Conservation (phyloP, 2,797 vertebrate genomes). For the Fistularia commersonii region DNA sequence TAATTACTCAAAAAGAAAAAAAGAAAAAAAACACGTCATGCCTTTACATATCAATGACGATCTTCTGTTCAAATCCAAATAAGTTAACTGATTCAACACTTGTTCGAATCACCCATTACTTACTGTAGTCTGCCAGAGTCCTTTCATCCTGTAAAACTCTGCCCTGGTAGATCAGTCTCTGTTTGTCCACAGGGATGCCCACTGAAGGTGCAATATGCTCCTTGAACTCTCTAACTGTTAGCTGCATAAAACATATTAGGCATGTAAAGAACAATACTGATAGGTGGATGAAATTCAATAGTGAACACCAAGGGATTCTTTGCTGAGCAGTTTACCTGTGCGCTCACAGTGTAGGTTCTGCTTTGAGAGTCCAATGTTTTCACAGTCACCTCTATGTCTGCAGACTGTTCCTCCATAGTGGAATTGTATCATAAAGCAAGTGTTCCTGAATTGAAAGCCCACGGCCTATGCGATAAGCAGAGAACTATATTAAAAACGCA, state of each 20-base stretch:
- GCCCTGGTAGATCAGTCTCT: conserved; percentile 92
- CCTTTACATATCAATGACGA: too few species aligned
- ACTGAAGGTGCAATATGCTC: conserved; percentile 88
- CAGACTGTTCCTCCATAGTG: conserved; percentile 79
- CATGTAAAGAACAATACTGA: neutral
- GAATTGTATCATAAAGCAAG: conserved; percentile 26
- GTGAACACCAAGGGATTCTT: neutral
- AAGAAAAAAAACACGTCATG: too few species aligned
- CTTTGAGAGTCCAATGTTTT: conserved; percentile 94
- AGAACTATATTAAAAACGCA: too few species aligned
- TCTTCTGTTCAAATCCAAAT: too few species aligned
- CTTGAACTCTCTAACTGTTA: conserved; percentile 92
- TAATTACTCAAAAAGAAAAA: too few species aligned
- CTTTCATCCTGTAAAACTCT: conserved; percentile 90
- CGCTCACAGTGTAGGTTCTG: conserved; percentile 84
- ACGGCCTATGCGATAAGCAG: neutral
- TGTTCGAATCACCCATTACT: conserved; percentile 39
- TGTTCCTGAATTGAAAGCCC: neutral
- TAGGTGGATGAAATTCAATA: neutral
- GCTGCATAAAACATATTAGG: conserved; percentile 53
- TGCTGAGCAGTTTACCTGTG: conserved; percentile 73
- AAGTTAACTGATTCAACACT: too few species aligned
- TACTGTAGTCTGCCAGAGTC: conserved; percentile 89
- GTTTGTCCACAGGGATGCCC: conserved; percentile 89
- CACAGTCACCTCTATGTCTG: conserved; percentile 86